phyloP scores from a whole-genome alignment of 1,140 invertebrate genomes.

The Zaprionus vittiger region DNA sequence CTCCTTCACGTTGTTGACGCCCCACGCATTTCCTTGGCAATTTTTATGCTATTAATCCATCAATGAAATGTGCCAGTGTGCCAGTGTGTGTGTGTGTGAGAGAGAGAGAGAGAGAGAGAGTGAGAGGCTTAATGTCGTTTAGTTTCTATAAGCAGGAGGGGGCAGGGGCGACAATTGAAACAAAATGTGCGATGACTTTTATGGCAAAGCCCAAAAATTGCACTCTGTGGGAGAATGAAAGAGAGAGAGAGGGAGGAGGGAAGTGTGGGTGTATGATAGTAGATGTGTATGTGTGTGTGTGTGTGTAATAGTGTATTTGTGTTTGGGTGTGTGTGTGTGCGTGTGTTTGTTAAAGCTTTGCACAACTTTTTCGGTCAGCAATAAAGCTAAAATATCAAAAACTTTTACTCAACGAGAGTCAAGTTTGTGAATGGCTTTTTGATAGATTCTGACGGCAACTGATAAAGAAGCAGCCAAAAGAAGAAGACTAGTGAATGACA shows the following conservation, averaged over 20 bases:
- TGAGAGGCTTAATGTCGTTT: slow-evolving; percentile 48
- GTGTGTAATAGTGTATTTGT: not conserved
- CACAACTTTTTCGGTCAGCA: slow-evolving; percentile 21
- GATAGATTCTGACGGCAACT: slow-evolving; percentile 27
- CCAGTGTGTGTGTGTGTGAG: slow-evolving; percentile 1
- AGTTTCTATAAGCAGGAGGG: not conserved
- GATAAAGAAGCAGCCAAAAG: not conserved
- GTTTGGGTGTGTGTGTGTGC: not conserved
- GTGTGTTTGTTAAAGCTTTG: slow-evolving; percentile 19
- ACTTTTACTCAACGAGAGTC: slow-evolving; percentile 23
- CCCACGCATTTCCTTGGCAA: slow-evolving; percentile 42
- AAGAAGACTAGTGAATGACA: not conserved
- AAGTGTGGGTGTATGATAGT: not conserved
- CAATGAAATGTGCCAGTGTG: slow-evolving; percentile 43
- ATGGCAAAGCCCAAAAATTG: slow-evolving; percentile 34
- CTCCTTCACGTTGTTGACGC: slow-evolving; percentile 35
- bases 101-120: slow-evolving; percentile 15
- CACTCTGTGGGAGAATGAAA: not conserved
- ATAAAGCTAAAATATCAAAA: slow-evolving; percentile 22
- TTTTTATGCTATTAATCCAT: slow-evolving; percentile 59
- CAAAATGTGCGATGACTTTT: slow-evolving; percentile 35
- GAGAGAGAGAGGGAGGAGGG: not conserved
- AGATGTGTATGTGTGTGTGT: not conserved
- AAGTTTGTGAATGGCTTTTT: slow-evolving; percentile 31
- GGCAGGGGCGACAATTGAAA: slow-evolving; percentile 31